Evolutionary conservation across 1,140 invertebrate genomes (phyloP).

Genomic region (Diprion similis): DNA sequence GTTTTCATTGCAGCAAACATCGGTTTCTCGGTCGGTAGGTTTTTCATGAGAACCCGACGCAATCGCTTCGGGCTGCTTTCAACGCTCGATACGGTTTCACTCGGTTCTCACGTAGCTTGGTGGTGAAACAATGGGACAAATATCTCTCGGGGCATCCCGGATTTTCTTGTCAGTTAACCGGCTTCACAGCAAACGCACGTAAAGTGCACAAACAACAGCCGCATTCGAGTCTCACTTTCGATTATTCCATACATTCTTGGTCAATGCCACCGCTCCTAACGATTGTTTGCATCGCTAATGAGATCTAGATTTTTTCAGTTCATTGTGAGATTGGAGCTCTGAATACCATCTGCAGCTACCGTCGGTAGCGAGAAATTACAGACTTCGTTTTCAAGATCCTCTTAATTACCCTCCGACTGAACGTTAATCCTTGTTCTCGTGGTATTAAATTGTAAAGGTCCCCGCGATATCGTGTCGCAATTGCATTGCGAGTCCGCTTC

Average conservation of each 20-base stretch:
- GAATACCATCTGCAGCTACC: no score
- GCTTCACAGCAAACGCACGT: no score
- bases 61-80: neutral
- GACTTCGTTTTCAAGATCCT: constrained; percentile 23
- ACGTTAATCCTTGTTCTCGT: neutral
- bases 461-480: neutral
- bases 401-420: no score
- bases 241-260: constrained; percentile 31
- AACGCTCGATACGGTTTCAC: neutral
- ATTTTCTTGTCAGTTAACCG: no score
- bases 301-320: no score
- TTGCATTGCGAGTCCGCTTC: neutral
- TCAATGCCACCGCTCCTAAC: constrained; percentile 41
- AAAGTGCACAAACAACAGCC: constrained; percentile 9
- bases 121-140: no score
- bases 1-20: no score
- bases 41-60: no score
- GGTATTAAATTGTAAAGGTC: neutral
- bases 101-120: neutral
- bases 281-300: neutral
- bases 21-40: no score
- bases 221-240: constrained; percentile 33
- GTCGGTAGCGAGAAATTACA: constrained; percentile 23
- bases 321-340: no score
- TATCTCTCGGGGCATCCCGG: no score